Evolutionary conservation across 2,888 invertebrate genomes (phyloP).

Genomic region (Cerceris ruficornis): DNA sequence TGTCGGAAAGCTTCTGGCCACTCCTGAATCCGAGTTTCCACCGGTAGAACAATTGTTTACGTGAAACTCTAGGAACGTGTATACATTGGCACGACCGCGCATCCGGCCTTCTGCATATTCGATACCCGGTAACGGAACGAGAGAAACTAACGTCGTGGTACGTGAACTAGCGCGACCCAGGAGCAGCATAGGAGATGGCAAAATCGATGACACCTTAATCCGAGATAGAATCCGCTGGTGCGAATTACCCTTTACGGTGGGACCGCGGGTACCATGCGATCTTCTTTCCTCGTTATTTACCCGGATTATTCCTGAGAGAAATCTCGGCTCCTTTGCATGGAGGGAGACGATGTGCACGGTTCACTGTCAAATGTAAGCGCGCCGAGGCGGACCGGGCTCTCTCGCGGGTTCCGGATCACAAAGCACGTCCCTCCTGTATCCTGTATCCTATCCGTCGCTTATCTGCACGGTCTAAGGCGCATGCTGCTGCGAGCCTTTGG

Average conservation of each 20-base stretch:
- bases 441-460: conserved; percentile 73
- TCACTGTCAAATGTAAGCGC: conserved; percentile 39
- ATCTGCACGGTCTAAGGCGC: conserved; percentile 76
- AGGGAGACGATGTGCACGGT: conserved; percentile 8
- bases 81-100: background rate
- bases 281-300: conserved; percentile 61
- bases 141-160: background rate
- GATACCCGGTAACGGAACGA: background rate
- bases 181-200: background rate
- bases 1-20: background rate
- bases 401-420: conserved; percentile 76
- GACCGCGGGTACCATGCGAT: conserved; percentile 8
- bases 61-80: background rate
- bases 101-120: background rate
- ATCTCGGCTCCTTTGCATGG: conserved; percentile 40
- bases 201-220: conserved; percentile 8
- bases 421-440: conserved; percentile 71
- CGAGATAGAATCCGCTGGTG: background rate
- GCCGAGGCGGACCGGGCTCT: conserved; percentile 23
- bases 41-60: conserved; percentile 2
- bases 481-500: conserved; percentile 62
- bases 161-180: background rate
- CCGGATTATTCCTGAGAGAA: conserved; percentile 56
- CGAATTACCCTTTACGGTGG: background rate
- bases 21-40: background rate